Conservation (phyloP, 2,888 invertebrate genomes). For the Iselma pallidipennis region DNA sequence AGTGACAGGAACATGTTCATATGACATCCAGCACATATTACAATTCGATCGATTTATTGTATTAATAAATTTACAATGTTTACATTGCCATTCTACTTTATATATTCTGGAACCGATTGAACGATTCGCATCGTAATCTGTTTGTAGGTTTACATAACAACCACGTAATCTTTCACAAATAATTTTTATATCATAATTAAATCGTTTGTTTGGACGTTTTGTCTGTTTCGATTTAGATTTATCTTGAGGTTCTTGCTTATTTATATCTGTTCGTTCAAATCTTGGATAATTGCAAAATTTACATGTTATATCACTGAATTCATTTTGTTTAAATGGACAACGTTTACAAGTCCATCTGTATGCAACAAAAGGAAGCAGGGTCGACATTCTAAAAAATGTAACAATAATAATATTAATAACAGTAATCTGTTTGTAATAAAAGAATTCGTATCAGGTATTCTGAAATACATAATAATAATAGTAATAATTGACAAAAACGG, state of each 20-base stretch:
- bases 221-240: constrained; percentile 52
- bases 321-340: constrained; percentile 88
- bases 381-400: constrained; percentile 45
- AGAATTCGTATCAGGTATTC: too few species aligned
- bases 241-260: background rate
- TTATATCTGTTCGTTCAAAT: background rate
- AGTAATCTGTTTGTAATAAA: constrained; percentile 46
- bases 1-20: constrained; percentile 31
- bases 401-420: too few species aligned
- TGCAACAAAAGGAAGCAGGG: constrained; percentile 49
- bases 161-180: background rate
- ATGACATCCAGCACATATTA: background rate
- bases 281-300: constrained; percentile 75
- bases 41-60: background rate
- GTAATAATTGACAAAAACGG: too few species aligned
- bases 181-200: constrained; percentile 25
- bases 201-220: too few species aligned
- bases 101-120: too few species aligned
- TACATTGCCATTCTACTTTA: background rate
- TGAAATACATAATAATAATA: too few species aligned
- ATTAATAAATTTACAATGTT: background rate
- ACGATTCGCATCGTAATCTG: too few species aligned
- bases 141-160: background rate
- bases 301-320: constrained; percentile 77
- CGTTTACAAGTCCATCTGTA: constrained; percentile 87